Percentiles rank a stretch among this genome's conserved stretches.
phyloP scores from a whole-genome alignment of 1,140 invertebrate genomes.

The Trichomalopsis sarcophagae region DNA sequence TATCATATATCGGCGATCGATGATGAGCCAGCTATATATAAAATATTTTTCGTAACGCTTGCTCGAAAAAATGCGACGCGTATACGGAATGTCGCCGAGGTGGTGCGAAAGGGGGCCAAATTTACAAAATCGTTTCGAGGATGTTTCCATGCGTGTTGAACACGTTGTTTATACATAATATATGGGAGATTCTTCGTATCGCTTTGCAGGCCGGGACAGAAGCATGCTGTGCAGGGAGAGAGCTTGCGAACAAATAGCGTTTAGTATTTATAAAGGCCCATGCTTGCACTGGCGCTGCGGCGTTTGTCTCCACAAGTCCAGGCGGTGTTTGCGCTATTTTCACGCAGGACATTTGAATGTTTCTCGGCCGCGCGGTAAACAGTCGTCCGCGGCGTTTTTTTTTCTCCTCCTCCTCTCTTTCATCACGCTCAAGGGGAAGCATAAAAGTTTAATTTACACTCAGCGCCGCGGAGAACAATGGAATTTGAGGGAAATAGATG shows the following conservation, averaged over 20 bases:
- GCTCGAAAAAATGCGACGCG: not conserved
- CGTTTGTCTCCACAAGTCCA: no score
- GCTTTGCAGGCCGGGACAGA: no score
- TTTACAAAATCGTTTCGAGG: not conserved
- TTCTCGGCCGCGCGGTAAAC: no score
- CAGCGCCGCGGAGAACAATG: constrained; percentile 50
- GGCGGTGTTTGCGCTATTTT: no score
- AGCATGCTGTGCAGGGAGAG: no score
- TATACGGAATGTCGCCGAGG: not conserved
- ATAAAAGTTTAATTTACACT: constrained; percentile 54
- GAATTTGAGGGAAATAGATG: constrained; percentile 52
- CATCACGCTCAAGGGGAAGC: constrained; percentile 2
- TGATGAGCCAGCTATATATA: not conserved
- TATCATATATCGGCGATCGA: not conserved
- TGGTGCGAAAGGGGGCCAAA: not conserved
- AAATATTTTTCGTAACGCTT: constrained; percentile 18
- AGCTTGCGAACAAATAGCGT: no score
- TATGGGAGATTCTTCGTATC: not conserved
- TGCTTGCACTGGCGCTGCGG: no score
- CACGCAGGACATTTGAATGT: no score
- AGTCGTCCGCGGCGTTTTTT: no score
- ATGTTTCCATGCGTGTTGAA: not conserved
- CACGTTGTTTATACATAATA: not conserved
- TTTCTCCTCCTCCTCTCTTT: no score
- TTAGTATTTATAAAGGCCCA: no score